phyloP scores from a whole-genome alignment of 2,113 vertebrate genomes.

The Caranx melampygus region DNA sequence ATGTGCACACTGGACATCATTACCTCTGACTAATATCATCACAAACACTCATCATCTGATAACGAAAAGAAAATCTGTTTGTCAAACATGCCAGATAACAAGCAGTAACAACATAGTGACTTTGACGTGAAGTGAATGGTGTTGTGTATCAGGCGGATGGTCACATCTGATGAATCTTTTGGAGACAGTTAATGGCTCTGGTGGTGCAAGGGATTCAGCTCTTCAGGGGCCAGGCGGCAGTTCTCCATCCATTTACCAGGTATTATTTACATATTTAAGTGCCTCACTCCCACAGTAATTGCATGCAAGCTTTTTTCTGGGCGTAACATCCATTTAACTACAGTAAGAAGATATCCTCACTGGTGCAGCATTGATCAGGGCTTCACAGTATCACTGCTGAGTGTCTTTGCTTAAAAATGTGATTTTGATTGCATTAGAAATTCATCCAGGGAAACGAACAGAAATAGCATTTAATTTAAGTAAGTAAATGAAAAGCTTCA shows the following conservation, averaged over 20 bases:
- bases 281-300: background rate
- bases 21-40: slow-evolving; percentile 6
- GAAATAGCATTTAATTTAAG: no score
- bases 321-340: slow-evolving; percentile 5
- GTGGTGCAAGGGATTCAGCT: background rate
- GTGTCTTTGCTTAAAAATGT: background rate
- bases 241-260: slow-evolving; percentile 19
- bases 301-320: background rate
- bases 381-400: background rate
- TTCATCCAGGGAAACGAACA: background rate
- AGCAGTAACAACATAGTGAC: background rate
- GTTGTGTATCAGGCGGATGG: slow-evolving; percentile 1
- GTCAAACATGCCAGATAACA: background rate
- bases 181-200: slow-evolving; percentile 12
- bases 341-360: background rate
- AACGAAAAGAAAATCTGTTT: background rate
- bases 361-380: background rate
- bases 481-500: no score
- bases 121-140: background rate
- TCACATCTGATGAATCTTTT: background rate
- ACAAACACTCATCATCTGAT: background rate
- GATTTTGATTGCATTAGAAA: slow-evolving; percentile 3
- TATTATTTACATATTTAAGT: slow-evolving; percentile 24
- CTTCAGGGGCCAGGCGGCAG: slow-evolving; percentile 7
- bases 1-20: background rate